Percentiles rank a stretch among this genome's conserved stretches.
Evolutionary conservation across 2,888 invertebrate genomes (phyloP).

Genomic region (Lasioglossum marginatum): DNA sequence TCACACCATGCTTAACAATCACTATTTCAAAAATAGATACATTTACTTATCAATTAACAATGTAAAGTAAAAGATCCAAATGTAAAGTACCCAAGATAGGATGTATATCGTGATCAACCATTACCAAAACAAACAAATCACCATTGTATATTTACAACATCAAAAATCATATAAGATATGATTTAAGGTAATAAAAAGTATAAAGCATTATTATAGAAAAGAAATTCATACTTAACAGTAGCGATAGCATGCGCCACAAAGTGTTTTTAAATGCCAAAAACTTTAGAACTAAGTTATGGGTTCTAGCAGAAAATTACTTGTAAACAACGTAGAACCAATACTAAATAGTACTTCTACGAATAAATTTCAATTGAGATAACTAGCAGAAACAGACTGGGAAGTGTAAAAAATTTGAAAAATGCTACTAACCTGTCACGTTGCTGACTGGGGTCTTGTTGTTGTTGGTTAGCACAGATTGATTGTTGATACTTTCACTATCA

Average conservation of each 20-base stretch:
- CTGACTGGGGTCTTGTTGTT: slow-evolving; percentile 73
- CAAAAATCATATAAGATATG: not conserved
- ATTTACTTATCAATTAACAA: not conserved
- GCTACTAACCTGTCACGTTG: slow-evolving; percentile 78
- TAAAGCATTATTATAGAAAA: not conserved
- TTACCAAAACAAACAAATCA: not conserved
- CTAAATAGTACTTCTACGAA: not conserved
- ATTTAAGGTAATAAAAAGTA: not conserved
- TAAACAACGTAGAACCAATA: not conserved
- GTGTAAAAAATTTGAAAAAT: not conserved
- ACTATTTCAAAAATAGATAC: not conserved
- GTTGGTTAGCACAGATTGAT: slow-evolving; percentile 57
- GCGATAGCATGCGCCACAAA: not conserved
- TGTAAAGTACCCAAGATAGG: not conserved
- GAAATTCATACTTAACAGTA: not conserved
- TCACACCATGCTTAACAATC: slow-evolving; percentile 50
- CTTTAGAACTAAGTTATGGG: not conserved
- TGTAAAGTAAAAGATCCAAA: not conserved
- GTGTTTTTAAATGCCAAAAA: no score
- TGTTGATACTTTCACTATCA: slow-evolving; percentile 75
- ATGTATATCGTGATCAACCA: not conserved
- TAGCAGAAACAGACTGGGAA: not conserved
- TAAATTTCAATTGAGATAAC: not conserved
- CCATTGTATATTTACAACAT: not conserved
- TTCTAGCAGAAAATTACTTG: not conserved